phyloP scores from a whole-genome alignment of 2,113 vertebrate genomes.

The Cochlearius cochlearius region DNA sequence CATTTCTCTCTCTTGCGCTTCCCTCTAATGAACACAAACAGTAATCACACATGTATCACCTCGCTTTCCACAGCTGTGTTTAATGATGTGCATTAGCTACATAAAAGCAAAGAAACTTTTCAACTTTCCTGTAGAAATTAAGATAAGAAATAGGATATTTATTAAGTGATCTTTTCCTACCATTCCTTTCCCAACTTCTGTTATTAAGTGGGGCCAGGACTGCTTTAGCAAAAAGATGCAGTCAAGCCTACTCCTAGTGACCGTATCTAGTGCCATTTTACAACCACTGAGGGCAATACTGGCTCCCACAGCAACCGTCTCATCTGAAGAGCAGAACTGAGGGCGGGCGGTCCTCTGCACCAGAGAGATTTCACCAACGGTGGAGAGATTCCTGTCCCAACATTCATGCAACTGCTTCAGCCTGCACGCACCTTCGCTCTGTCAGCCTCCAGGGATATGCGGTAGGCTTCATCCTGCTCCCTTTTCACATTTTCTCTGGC shows the following conservation, averaged over 20 bases:
- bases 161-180: background rate
- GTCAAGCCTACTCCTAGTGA: background rate
- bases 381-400: background rate
- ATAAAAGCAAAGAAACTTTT: background rate
- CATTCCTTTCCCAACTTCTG: background rate
- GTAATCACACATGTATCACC: background rate
- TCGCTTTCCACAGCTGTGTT: background rate
- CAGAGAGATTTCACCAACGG: background rate
- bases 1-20: constrained; percentile 96
- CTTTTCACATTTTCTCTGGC: constrained; percentile 97
- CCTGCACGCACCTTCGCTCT: constrained; percentile 88
- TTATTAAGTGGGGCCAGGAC: background rate
- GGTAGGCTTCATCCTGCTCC: constrained; percentile 97
- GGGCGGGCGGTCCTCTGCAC: background rate
- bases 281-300: background rate
- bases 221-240: background rate
- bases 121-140: background rate
- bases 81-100: background rate
- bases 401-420: background rate
- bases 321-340: background rate
- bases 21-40: constrained; percentile 80
- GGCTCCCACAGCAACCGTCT: background rate
- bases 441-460: constrained; percentile 95
- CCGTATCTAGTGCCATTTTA: background rate
- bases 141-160: background rate